Evolutionary conservation across 1,140 invertebrate genomes (phyloP).

Genomic region (Chelonus insularis): DNA sequence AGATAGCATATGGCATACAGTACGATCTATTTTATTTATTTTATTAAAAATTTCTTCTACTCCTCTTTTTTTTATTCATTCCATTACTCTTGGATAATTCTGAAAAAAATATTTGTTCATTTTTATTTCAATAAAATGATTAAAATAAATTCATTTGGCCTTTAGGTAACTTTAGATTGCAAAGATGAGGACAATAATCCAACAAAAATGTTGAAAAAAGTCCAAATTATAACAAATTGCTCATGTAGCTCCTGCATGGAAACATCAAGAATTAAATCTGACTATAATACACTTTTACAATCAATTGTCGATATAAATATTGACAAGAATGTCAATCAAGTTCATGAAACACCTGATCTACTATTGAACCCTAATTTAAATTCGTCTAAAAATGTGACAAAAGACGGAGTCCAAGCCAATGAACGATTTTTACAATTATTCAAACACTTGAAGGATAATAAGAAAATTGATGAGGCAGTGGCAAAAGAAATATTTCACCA

Average conservation of each 20-base stretch:
- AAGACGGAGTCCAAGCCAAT: conserved; percentile 44
- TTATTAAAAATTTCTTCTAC: no score
- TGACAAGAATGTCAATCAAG: conserved; percentile 48
- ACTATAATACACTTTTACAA: conserved; percentile 52
- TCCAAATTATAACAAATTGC: conserved; percentile 69
- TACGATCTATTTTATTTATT: conserved; percentile 46
- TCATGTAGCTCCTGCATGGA: conserved; percentile 65
- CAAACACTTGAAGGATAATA: conserved; percentile 48
- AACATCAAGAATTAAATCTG: conserved; percentile 53
- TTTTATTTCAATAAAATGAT: neutral
- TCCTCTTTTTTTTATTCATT: neutral
- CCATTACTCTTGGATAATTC: neutral
- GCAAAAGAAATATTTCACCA: conserved; percentile 46
- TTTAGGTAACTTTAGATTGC: conserved; percentile 64
- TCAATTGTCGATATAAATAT: conserved; percentile 45
- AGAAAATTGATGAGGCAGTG: conserved; percentile 46
- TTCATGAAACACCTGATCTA: conserved; percentile 53
- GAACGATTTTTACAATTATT: conserved; percentile 51
- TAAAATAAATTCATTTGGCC: conserved; percentile 3
- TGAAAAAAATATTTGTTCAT: neutral
- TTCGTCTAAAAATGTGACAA: conserved; percentile 44
- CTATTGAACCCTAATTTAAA: conserved; percentile 53
- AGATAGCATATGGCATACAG: conserved; percentile 67
- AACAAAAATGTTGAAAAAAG: conserved; percentile 63
- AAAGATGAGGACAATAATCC: conserved; percentile 61